phyloP scores from a whole-genome alignment of 1,140 invertebrate species.

The Hylaeus anthracinus region DNA sequence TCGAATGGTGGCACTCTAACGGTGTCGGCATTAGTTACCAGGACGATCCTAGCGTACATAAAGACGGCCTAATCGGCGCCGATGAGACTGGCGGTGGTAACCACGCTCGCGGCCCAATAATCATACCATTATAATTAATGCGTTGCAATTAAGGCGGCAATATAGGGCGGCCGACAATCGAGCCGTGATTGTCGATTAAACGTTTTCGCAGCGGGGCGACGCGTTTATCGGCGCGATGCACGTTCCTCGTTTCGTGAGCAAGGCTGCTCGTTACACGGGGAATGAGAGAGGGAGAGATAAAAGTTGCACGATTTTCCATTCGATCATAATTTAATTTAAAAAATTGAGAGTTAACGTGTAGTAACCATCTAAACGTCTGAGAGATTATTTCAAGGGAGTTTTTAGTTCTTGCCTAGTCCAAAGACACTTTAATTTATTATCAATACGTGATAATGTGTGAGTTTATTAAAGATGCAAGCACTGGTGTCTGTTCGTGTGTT shows the following conservation, averaged over 20 bases:
- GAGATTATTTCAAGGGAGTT: too few relatives aligned
- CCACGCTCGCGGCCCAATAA: slow-evolving; percentile 70
- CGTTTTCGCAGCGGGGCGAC: slow-evolving; percentile 55
- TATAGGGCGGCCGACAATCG: slow-evolving; percentile 63
- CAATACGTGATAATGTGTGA: too few relatives aligned
- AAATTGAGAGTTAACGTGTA: too few relatives aligned
- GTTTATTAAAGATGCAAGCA: too few relatives aligned
- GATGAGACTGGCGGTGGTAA: slow-evolving; percentile 58
- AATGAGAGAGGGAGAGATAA: too few relatives aligned
- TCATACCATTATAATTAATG: slow-evolving; percentile 75
- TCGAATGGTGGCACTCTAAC: slow-evolving; percentile 8
- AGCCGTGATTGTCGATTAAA: slow-evolving; percentile 69
- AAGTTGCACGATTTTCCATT: neutral
- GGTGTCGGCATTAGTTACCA: slow-evolving; percentile 45
- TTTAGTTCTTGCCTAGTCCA: too few relatives aligned
- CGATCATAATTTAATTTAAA: neutral
- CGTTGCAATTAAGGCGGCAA: slow-evolving; percentile 70
- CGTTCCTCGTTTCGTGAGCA: neutral
- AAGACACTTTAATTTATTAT: too few relatives aligned
- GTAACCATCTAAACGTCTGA: too few relatives aligned
- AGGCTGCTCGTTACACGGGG: slow-evolving; percentile 22
- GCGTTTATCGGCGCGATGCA: slow-evolving; percentile 44
- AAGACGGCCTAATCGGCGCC: slow-evolving; percentile 75
- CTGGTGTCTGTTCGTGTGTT: too few relatives aligned
- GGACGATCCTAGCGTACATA: slow-evolving; percentile 57